Evolutionary conservation across 2,888 invertebrate genomes (phyloP), one percentile per base, ranked within the genome.

Genomic region (Pseudeuparius sepicola): DNA sequence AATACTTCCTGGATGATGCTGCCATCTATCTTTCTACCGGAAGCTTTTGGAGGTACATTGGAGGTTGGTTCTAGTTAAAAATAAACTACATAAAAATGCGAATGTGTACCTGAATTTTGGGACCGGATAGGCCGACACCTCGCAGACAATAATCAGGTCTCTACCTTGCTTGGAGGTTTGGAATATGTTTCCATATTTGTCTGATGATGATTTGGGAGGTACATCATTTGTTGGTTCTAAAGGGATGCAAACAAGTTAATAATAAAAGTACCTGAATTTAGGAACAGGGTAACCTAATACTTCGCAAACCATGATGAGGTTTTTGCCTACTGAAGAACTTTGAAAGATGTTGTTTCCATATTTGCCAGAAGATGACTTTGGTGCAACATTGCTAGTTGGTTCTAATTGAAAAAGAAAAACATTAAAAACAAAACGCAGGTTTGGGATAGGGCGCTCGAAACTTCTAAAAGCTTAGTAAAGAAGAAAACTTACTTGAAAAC

Each of bases 281-380:
- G 81, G 80, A 42, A 73, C 71, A 42, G 82, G 81, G 58, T 68
- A 79, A 54, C 75, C 77, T 55, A 75, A 71, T 46, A 77, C 73
- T 56, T 76, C 74, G 60, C 81, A 81, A 50, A 73, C 68, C 60
- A 82, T 63, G 51, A 75, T 64, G 40, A 64, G 63, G 12, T 64
- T 57, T 36, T 47, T 45, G 27, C 59, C 50, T 7, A 48, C 43
- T 38, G 56, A 41, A 40, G 57, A 59, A 42, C 63, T 64, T 47
- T 44, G 25, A 59, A 48, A 10, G 47, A 45, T 39, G 55, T 42
- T 36, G 59, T 58, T 41, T 62, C 62, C 63, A 48, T 61, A 61
- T 51, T 63, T 65, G 49, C 61, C 62, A 31, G 64, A 66, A 13
- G 64, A 58, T 15, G 58, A 48, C 45, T 64, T 63, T 41, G 30